Conservation (phyloP, 2,888 invertebrate genomes). For the Zhengitettix transpicula region DNA sequence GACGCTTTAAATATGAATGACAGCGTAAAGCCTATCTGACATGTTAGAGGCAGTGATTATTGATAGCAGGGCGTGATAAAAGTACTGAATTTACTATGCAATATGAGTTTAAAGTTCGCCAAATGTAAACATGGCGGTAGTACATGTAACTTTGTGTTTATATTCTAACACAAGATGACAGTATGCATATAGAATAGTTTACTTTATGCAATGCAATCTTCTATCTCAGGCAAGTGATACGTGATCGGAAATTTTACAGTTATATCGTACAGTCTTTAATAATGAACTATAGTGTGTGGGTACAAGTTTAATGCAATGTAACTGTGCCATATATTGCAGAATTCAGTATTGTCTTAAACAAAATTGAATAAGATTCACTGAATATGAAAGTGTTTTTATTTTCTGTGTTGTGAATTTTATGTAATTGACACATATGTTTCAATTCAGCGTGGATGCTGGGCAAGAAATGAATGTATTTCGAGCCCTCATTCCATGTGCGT, state of each 20-base stretch:
- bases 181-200: slow-evolving; percentile 1
- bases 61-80: too few species aligned
- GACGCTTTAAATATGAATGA: not conserved
- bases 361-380: not conserved
- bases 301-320: not conserved
- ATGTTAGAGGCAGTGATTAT: too few species aligned
- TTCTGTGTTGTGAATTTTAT: not conserved
- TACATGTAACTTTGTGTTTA: slow-evolving; percentile 10
- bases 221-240: slow-evolving; percentile 8
- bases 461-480: slow-evolving; percentile 13
- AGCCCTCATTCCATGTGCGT: slow-evolving; percentile 13
- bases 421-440: too few species aligned
- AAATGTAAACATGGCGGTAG: slow-evolving; percentile 14
- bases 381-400: not conserved
- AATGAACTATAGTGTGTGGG: not conserved
- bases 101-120: not conserved
- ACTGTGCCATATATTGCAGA: not conserved
- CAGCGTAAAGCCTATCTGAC: too few species aligned
- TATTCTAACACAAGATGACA: slow-evolving; percentile 6
- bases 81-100: too few species aligned
- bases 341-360: not conserved
- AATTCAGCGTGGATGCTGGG: slow-evolving; percentile 11
- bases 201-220: slow-evolving; percentile 7
- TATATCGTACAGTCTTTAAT: not conserved
- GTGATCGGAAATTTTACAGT: not conserved